Evolutionary conservation across 1,140 invertebrate genomes (phyloP).

Genomic region (Drosophila tropicalis): DNA sequence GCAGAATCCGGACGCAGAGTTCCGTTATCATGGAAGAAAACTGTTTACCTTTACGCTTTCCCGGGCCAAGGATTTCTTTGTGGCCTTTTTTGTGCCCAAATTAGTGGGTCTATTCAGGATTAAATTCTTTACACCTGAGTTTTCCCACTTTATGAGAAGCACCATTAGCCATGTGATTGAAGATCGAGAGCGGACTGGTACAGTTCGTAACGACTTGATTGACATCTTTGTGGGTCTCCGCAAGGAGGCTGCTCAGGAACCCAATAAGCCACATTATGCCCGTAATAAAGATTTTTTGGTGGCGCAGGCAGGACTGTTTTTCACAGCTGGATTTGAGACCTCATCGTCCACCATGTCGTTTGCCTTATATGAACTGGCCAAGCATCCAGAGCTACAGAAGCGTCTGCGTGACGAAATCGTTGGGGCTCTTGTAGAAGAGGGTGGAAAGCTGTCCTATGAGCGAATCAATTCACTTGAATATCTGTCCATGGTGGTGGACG

Average conservation of each 20-base stretch:
- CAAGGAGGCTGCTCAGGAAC: conserved; percentile 54
- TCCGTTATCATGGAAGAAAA: conserved; percentile 79
- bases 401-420: conserved; percentile 87
- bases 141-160: conserved; percentile 66
- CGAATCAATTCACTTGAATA: conserved; percentile 86
- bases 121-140: conserved; percentile 59
- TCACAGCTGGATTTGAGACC: conserved; percentile 91
- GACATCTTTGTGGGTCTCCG: conserved; percentile 83
- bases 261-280: conserved; percentile 72
- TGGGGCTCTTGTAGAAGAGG: conserved; percentile 83
- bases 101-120: conserved; percentile 53
- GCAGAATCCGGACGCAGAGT: conserved; percentile 83
- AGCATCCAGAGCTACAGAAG: conserved; percentile 87
- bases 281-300: conserved; percentile 84
- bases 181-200: conserved; percentile 66
- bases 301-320: conserved; percentile 88
- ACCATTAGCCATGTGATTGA: conserved; percentile 79
- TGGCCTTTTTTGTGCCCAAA: conserved; percentile 83
- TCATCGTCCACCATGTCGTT: conserved; percentile 88
- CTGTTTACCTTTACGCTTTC: conserved; percentile 84
- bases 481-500: conserved; percentile 85
- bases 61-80: conserved; percentile 84
- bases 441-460: conserved; percentile 86
- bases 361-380: conserved; percentile 87
- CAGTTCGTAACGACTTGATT: conserved; percentile 83